A percentile compares a stretch with the other conserved stretches of the same genome.
phyloP scores from a whole-genome alignment of 2,797 vertebrate genomes.

The Carapus acus region DNA sequence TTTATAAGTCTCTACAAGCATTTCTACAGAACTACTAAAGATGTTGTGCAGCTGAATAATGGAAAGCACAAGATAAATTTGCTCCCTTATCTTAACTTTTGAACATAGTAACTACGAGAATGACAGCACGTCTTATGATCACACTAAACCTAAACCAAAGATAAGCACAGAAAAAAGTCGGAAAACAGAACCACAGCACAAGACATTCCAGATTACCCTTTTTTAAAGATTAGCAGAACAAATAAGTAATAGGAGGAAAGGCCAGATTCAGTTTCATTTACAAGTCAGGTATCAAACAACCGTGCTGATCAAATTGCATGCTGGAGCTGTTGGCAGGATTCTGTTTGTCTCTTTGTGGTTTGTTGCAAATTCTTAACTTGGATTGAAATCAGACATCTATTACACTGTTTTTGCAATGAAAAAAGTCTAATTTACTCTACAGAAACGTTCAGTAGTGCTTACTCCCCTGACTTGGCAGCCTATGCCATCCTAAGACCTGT shows the following conservation, averaged over 20 bases:
- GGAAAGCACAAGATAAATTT: slow-evolving; percentile 13
- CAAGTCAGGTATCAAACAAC: slow-evolving; percentile 12
- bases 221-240: slow-evolving; percentile 11
- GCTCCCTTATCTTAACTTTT: slow-evolving; percentile 19
- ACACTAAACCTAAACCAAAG: slow-evolving; percentile 16
- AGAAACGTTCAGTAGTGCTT: slow-evolving; percentile 26
- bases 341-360: slow-evolving; percentile 32
- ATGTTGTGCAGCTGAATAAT: slow-evolving; percentile 4
- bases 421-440: slow-evolving; percentile 53
- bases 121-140: slow-evolving; percentile 2
- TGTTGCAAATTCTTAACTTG: slow-evolving; percentile 46
- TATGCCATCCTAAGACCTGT: slow-evolving; percentile 40
- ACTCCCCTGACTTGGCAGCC: slow-evolving; percentile 20
- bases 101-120: slow-evolving; percentile 9
- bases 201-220: slow-evolving; percentile 9
- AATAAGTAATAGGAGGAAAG: slow-evolving; percentile 18
- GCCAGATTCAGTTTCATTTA: slow-evolving; percentile 14
- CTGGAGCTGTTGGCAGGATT: slow-evolving; percentile 16
- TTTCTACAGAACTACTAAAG: no score
- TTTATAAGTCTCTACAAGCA: no score
- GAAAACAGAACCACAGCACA: background rate
- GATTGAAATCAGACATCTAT: slow-evolving; percentile 54
- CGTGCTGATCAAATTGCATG: slow-evolving; percentile 18
- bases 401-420: slow-evolving; percentile 37
- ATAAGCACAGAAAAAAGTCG: slow-evolving; percentile 6